phyloP scores from a whole-genome alignment of 1,140 invertebrate genomes.

The Thaumetopoea pityocampa region DNA sequence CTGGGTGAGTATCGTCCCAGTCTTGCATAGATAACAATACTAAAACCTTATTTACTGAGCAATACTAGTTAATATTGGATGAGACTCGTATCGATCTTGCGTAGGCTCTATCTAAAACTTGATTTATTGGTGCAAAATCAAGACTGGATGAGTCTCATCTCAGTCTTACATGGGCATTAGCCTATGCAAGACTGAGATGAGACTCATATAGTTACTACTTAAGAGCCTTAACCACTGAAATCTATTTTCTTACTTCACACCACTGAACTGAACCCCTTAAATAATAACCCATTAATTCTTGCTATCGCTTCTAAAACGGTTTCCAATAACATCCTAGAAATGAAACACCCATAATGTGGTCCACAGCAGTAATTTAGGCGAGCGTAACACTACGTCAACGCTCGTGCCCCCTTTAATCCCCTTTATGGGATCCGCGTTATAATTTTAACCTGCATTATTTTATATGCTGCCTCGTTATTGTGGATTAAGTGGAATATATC shows the following conservation, averaged over 20 bases:
- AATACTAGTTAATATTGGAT: too few relatives aligned
- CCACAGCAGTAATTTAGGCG: conserved; percentile 28
- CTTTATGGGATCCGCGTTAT: conserved; percentile 37
- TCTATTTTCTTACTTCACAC: not conserved
- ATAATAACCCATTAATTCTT: conserved; percentile 13
- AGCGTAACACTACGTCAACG: conserved; percentile 39
- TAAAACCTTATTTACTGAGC: too few relatives aligned
- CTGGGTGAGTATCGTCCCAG: too few relatives aligned
- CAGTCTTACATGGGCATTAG: too few relatives aligned
- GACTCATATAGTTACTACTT: too few relatives aligned
- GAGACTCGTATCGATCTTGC: too few relatives aligned
- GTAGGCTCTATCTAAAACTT: too few relatives aligned
- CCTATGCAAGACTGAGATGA: too few relatives aligned
- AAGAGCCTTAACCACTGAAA: too few relatives aligned
- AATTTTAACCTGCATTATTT: conserved; percentile 47
- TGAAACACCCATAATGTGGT: conserved; percentile 9
- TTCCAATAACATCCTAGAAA: conserved; percentile 13
- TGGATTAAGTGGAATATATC: conserved; percentile 30
- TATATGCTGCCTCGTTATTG: conserved; percentile 36
- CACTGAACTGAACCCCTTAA: not conserved
- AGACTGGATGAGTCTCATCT: too few relatives aligned
- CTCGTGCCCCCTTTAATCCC: conserved; percentile 33
- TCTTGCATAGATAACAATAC: too few relatives aligned
- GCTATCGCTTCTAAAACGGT: conserved; percentile 13
- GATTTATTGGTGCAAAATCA: too few relatives aligned